Evolutionary conservation across 1,140 invertebrate genomes (phyloP).

Genomic region (Dryas iulia): DNA sequence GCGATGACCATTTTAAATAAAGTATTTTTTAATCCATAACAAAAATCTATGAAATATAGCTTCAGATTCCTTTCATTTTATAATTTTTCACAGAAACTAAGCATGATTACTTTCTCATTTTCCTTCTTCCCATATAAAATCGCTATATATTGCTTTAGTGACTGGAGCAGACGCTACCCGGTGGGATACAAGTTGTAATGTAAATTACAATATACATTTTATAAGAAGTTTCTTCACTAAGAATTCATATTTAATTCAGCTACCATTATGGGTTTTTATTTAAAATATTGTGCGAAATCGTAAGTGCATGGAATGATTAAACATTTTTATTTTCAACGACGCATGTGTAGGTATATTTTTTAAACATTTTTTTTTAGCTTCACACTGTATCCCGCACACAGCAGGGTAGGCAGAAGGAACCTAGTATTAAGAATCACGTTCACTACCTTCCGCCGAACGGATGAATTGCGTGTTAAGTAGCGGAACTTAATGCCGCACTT

Average conservation of each 20-base stretch:
- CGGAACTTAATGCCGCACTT: too few relatives aligned
- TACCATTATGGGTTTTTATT: background rate
- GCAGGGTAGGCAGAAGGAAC: too few relatives aligned
- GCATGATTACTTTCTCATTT: background rate
- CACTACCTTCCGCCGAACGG: too few relatives aligned
- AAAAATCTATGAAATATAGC: too few relatives aligned
- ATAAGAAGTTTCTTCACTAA: background rate
- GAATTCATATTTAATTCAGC: background rate
- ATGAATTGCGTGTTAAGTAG: too few relatives aligned
- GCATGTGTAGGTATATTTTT: background rate
- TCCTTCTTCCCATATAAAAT: background rate
- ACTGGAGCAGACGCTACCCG: background rate
- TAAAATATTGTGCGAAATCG: slow-evolving; percentile 6
- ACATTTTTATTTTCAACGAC: background rate
- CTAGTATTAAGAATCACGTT: too few relatives aligned
- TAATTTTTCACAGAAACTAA: too few relatives aligned
- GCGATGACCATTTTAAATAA: too few relatives aligned
- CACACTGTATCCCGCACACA: too few relatives aligned
- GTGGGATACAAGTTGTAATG: background rate
- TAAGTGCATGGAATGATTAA: background rate
- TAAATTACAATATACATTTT: background rate
- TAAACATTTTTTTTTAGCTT: too few relatives aligned
- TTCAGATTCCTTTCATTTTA: too few relatives aligned
- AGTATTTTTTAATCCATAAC: too few relatives aligned
- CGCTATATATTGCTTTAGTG: background rate